phyloP scores from a whole-genome alignment of 1,140 invertebrate species.

The Bradysia coprophila region DNA sequence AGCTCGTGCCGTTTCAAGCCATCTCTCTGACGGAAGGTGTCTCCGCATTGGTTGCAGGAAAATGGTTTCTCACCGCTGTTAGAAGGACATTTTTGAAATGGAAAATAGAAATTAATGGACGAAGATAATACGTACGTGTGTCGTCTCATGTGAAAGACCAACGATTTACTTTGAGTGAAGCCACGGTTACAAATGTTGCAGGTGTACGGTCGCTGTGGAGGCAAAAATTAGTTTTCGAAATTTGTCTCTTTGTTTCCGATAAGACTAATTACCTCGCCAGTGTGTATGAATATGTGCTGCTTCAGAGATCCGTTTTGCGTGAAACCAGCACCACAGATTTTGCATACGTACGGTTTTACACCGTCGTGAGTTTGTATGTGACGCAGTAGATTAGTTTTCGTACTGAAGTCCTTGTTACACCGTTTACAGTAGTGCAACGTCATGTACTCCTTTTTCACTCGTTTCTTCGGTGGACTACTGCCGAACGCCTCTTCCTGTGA shows the following conservation, averaged over 20 bases:
- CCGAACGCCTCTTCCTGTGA: no score
- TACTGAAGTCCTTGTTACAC: constrained; percentile 34
- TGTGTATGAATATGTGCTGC: constrained; percentile 24
- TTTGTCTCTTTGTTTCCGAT: background rate
- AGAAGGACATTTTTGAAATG: constrained; percentile 1
- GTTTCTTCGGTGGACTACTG: no score
- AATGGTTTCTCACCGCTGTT: constrained; percentile 29
- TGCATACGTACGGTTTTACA: constrained; percentile 35
- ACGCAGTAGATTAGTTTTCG: constrained; percentile 34
- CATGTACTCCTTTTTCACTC: no score
- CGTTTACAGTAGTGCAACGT: constrained; percentile 25
- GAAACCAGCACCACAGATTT: constrained; percentile 38
- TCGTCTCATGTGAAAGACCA: constrained; percentile 8
- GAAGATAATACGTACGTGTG: constrained; percentile 4
- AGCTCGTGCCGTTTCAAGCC: constrained; percentile 4
- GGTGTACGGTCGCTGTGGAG: constrained; percentile 11
- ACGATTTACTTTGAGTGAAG: constrained; percentile 13
- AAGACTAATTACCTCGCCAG: constrained; percentile 6
- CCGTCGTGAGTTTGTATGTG: constrained; percentile 43
- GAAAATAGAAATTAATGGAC: background rate
- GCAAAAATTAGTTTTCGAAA: background rate
- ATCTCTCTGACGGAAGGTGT: constrained; percentile 8
- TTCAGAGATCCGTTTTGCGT: constrained; percentile 32
- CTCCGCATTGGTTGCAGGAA: constrained; percentile 21
- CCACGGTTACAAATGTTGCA: constrained; percentile 14